These are phyloP conservation scores for Solea solea DNA, from an alignment of 2,113 vertebrate genomes.

Conservation along the genomic window DNA sequence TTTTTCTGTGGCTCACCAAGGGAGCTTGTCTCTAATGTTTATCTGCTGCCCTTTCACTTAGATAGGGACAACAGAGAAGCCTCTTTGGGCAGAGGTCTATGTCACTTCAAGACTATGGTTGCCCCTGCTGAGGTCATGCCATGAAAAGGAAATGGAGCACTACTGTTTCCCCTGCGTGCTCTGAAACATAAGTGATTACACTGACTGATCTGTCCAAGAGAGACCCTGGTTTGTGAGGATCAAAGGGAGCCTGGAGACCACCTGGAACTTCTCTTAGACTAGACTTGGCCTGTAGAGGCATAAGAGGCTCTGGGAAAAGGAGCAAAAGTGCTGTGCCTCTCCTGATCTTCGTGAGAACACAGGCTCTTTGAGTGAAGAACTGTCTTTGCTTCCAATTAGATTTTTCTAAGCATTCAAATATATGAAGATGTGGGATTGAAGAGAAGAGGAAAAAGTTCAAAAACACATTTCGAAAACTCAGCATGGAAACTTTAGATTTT, in stretches of 20 bases:
- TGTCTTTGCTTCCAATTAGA: constrained; percentile 40
- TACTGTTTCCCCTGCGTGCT: constrained; percentile 69
- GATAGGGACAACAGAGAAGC: constrained; percentile 78
- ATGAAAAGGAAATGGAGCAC: constrained; percentile 72
- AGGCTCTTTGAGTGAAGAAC: constrained; percentile 51
- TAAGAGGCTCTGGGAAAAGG: constrained; percentile 66
- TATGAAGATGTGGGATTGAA: constrained; percentile 41
- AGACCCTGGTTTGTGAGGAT: constrained; percentile 61
- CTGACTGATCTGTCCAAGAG: constrained; percentile 64
- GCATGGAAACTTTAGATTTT: constrained; percentile 24
- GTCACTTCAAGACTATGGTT: constrained; percentile 61
- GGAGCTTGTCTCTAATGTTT: constrained; percentile 68
- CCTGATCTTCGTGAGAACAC: constrained; percentile 76
- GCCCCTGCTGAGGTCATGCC: constrained; percentile 73
- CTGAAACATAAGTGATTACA: constrained; percentile 72
- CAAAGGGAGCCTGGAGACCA: constrained; percentile 70
- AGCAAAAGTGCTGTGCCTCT: constrained; percentile 47
- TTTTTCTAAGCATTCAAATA: constrained; percentile 50
- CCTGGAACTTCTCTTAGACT: constrained; percentile 71
- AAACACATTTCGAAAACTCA: constrained; percentile 26
- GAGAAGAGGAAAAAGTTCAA: constrained; percentile 34
- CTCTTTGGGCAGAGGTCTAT: constrained; percentile 68
- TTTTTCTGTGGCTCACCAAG: constrained; percentile 53
- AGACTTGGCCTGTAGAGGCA: constrained; percentile 49
- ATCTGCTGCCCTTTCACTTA: constrained; percentile 80